Conservation (phyloP, 2,888 invertebrate species). For the Athalia circularis region DNA sequence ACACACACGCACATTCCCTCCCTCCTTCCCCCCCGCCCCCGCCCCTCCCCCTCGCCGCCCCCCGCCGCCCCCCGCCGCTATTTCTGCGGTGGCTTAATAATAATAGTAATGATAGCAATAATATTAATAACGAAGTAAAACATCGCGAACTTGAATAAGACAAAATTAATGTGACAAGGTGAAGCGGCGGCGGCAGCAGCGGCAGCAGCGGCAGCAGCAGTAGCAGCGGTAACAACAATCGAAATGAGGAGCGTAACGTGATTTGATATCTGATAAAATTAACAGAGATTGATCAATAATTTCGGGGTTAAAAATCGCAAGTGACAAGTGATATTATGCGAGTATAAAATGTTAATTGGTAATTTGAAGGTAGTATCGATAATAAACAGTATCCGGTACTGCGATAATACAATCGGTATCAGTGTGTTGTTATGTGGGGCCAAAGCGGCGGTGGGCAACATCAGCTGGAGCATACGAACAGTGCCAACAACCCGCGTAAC, state of each 20-base stretch:
- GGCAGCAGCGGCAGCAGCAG: no score
- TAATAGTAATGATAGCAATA: neutral
- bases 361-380: conserved; percentile 14
- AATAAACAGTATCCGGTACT: conserved; percentile 43
- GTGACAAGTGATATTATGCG: conserved; percentile 25
- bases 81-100: no score
- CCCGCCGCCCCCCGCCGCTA: no score
- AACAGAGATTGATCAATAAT: neutral
- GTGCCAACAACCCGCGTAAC: conserved; percentile 21
- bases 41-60: no score
- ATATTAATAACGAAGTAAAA: neutral
- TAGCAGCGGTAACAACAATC: no score
- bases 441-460: conserved; percentile 44
- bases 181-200: neutral
- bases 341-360: conserved; percentile 48
- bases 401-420: conserved; percentile 22
- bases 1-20: no score
- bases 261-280: neutral
- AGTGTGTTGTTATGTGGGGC: conserved; percentile 61
- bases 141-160: conserved; percentile 5
- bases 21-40: no score
- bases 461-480: neutral
- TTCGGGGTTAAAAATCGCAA: neutral
- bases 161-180: neutral
- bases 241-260: neutral